These are phyloP conservation scores for Miltochrista miniata DNA, from an alignment of 2,888 invertebrate genomes.

Conservation along the genomic window DNA sequence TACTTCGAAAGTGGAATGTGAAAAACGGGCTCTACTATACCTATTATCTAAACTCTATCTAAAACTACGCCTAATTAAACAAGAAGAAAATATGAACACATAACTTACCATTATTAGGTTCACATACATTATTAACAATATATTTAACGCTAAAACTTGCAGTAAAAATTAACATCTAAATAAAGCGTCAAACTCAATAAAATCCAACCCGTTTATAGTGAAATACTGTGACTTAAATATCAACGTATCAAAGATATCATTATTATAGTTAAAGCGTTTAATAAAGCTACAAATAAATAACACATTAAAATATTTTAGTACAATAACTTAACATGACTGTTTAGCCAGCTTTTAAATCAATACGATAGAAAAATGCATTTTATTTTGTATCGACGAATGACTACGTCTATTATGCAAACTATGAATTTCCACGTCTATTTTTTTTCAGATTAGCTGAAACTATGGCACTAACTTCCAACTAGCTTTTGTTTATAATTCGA, in stretches of 20 bases:
- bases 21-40: conserved; percentile 32
- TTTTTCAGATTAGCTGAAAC: conserved; percentile 44
- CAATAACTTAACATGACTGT: conserved; percentile 81
- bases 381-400: conserved; percentile 38
- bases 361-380: conserved; percentile 47
- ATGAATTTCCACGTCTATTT: conserved; percentile 18
- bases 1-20: conserved; percentile 60
- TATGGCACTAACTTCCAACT: conserved; percentile 75
- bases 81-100: conserved; percentile 61
- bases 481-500: conserved; percentile 42
- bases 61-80: conserved; percentile 34
- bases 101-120: conserved; percentile 40
- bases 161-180: conserved; percentile 52
- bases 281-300: conserved; percentile 83
- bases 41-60: conserved; percentile 24
- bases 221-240: conserved; percentile 65
- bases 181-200: conserved; percentile 61
- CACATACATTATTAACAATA: conserved; percentile 51
- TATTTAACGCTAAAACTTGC: conserved; percentile 45
- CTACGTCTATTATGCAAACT: conserved; percentile 30
- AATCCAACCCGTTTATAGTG: conserved; percentile 67
- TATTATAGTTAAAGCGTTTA: conserved; percentile 71
- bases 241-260: conserved; percentile 59
- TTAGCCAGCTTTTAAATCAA: conserved; percentile 75
- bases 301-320: conserved; percentile 82